Conservation (phyloP, 2,113 vertebrate genomes). For the Leucoraja erinaceus region DNA sequence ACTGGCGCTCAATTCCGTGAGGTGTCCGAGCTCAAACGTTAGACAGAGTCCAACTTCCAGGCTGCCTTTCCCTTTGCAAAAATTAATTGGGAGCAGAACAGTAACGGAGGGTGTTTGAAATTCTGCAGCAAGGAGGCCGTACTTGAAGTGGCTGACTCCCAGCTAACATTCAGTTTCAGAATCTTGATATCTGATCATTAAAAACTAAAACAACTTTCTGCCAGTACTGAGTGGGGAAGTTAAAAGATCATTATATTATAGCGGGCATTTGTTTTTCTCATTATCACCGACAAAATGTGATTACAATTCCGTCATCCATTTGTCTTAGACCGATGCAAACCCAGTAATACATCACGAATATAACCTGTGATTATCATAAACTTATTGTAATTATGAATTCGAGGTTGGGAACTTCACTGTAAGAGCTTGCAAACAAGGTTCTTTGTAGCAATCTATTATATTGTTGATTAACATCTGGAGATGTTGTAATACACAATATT, state of each 20-base stretch:
- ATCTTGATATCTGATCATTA: not conserved
- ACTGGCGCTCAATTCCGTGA: no score
- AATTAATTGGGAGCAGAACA: not conserved
- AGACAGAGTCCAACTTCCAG: no score
- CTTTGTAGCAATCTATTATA: not conserved
- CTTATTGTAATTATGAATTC: not conserved
- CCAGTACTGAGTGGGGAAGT: not conserved
- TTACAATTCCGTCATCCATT: conserved; percentile 5
- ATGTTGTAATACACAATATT: not conserved
- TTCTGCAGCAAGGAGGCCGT: not conserved
- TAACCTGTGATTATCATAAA: conserved; percentile 12
- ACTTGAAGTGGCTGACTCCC: not conserved
- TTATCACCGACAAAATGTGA: not conserved
- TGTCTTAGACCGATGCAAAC: not conserved
- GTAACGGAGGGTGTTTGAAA: not conserved
- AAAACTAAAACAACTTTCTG: not conserved
- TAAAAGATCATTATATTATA: not conserved
- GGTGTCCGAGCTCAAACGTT: no score
- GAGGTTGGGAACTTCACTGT: not conserved
- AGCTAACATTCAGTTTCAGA: not conserved
- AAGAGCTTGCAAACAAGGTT: not conserved
- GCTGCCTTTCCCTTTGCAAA: not conserved
- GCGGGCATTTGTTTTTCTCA: not conserved
- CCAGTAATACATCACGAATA: not conserved
- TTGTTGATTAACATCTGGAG: not conserved